phyloP scores from a whole-genome alignment of 2,797 vertebrate genomes.

The Centropyge bicolor region DNA sequence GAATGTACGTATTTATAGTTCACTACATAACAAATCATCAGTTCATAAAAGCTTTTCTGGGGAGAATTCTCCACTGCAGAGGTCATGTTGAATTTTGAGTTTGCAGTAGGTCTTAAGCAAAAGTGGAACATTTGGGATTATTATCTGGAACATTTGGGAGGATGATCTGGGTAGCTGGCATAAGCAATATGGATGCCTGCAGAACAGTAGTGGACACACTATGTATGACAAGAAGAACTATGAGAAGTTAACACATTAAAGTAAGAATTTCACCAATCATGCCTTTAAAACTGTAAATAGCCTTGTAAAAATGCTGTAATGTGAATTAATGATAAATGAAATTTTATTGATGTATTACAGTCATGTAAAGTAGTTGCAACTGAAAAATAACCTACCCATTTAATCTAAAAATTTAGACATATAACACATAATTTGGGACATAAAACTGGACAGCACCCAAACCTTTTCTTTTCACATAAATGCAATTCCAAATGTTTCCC shows the following conservation, averaged over 20 bases:
- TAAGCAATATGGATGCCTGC: too few relatives aligned
- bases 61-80: not conserved
- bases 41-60: not conserved
- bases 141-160: too few relatives aligned
- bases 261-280: not conserved
- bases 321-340: not conserved
- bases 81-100: not conserved
- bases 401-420: not conserved
- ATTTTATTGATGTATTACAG: not conserved
- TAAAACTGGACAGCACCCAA: not conserved
- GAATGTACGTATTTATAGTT: not conserved
- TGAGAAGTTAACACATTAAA: not conserved
- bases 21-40: not conserved
- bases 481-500: not conserved
- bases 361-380: not conserved
- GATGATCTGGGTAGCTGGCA: too few relatives aligned
- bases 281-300: not conserved
- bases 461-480: not conserved
- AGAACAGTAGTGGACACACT: not conserved
- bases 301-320: not conserved
- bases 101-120: not conserved
- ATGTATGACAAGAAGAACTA: not conserved
- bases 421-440: not conserved
- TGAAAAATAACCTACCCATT: conserved; percentile 2
- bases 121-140: not conserved